Conservation (phyloP, 2,888 invertebrate genomes). For the Noctua comes region DNA sequence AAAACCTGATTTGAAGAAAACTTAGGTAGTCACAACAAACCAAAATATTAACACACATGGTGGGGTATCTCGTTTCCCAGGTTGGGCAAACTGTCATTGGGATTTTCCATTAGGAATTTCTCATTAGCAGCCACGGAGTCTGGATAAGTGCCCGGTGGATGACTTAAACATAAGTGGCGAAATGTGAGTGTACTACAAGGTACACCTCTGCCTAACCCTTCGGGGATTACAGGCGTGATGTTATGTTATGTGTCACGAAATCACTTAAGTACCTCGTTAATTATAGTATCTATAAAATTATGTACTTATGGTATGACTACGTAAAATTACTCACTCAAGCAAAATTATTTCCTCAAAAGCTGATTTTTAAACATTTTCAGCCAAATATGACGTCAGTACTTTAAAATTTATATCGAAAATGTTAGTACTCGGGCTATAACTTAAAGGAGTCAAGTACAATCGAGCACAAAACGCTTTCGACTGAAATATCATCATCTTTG, state of each 20-base stretch:
- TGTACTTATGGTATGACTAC: conserved; percentile 1
- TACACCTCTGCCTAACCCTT: too few relatives aligned
- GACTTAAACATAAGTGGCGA: too few relatives aligned
- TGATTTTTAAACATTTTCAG: conserved; percentile 32
- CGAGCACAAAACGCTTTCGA: conserved; percentile 33
- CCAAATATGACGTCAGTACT: conserved; percentile 37
- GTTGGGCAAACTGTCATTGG: too few relatives aligned
- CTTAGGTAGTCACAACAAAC: too few relatives aligned
- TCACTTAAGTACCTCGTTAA: not conserved
- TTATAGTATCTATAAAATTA: not conserved
- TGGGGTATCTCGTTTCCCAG: too few relatives aligned
- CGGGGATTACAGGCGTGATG: too few relatives aligned
- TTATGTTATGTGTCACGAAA: not conserved
- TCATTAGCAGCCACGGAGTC: too few relatives aligned
- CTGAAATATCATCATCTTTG: not conserved
- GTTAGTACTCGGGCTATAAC: conserved; percentile 39
- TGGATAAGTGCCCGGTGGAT: too few relatives aligned
- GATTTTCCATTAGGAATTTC: too few relatives aligned
- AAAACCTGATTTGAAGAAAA: not conserved
- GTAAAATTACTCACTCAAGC: conserved; percentile 33
- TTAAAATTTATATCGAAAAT: conserved; percentile 54
- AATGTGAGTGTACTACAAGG: too few relatives aligned
- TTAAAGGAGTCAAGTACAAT: conserved; percentile 47
- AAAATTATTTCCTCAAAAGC: conserved; percentile 16
- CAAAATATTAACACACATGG: not conserved